Percentiles rank a stretch among this genome's conserved stretches.
Conservation (phyloP, 2,797 vertebrate species). For the Glyptemys insculpta region DNA sequence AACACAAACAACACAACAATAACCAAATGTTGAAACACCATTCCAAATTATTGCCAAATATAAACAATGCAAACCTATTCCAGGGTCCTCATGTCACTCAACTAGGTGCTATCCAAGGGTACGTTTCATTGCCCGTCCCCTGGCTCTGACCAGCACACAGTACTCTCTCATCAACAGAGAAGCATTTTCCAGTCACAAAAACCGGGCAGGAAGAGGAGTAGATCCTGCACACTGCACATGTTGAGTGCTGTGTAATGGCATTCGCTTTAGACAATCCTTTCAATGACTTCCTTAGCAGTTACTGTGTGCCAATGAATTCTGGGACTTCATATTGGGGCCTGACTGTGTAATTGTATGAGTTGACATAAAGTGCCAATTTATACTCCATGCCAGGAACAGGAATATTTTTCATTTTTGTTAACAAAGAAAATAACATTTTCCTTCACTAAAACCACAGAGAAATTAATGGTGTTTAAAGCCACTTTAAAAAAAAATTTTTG, state of each 20-base stretch:
- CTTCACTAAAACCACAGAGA: not conserved
- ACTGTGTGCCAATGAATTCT: not conserved
- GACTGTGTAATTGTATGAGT: conserved; percentile 7
- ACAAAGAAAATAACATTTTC: not conserved
- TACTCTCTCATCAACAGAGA: not conserved
- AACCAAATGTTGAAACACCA: not conserved
- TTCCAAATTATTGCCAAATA: not conserved
- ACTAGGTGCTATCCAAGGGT: accelerated
- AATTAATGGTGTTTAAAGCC: not conserved
- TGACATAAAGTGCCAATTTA: conserved; percentile 26
- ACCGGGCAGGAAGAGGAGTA: not conserved
- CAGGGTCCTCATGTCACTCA: not conserved
- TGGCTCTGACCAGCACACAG: not conserved
- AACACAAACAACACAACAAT: not conserved
- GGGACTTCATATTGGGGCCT: not conserved
- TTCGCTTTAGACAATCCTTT: not conserved
- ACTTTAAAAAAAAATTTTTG: not conserved
- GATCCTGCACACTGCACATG: not conserved
- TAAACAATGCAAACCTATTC: accelerated
- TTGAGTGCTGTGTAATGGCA: not conserved
- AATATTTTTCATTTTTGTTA: conserved; percentile 25
- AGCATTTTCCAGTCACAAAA: not conserved
- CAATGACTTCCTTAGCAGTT: not conserved
- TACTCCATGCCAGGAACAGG: not conserved
- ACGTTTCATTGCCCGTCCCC: not conserved